Evolutionary conservation across 2,113 vertebrate species (phyloP).

Genomic region (Eulacestoma nigropectus): DNA sequence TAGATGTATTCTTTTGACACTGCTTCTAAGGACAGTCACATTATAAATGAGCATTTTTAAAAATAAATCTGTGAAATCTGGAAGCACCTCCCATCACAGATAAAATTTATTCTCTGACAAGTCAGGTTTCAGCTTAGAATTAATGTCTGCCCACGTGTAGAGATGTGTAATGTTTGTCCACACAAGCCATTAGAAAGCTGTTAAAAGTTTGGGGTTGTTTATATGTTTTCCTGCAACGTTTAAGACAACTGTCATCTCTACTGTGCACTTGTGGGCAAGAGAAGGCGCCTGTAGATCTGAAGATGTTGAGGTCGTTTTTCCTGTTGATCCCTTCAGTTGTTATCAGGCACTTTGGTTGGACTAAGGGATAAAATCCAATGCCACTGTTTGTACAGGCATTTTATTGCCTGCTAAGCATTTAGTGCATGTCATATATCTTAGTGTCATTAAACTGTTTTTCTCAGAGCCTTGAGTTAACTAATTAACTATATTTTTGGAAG

Average conservation of each 20-base stretch:
- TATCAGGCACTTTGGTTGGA: background rate
- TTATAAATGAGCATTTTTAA: background rate
- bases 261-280: background rate
- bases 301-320: background rate
- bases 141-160: background rate
- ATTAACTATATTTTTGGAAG: conserved; percentile 59
- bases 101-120: background rate
- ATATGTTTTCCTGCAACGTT: background rate
- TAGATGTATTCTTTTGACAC: background rate
- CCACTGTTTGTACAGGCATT: background rate
- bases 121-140: background rate
- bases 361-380: background rate
- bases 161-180: background rate
- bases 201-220: background rate
- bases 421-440: background rate
- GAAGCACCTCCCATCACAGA: background rate
- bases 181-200: background rate
- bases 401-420: background rate
- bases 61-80: background rate
- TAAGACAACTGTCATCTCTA: background rate
- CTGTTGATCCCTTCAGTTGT: background rate
- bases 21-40: background rate
- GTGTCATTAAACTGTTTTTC: background rate
- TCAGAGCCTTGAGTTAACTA: conserved; percentile 10
- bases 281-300: background rate